Conservation (phyloP, 2,797 vertebrate genomes). For the Saxicola maurus region DNA sequence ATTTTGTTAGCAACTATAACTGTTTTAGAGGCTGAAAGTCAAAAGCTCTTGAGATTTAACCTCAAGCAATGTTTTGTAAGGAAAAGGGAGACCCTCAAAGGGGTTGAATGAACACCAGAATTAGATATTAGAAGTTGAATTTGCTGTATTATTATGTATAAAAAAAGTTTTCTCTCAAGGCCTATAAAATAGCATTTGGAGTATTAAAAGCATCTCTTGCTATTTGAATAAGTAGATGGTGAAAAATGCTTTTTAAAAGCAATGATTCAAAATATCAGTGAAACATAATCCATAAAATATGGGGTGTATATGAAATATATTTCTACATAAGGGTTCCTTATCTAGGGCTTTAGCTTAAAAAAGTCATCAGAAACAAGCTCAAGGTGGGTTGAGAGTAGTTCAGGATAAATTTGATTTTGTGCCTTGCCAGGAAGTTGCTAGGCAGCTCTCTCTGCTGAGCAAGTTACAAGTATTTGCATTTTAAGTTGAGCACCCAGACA, state of each 20-base stretch:
- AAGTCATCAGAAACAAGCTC: not conserved
- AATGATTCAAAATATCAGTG: not conserved
- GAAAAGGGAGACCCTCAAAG: not conserved
- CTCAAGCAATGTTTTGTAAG: not conserved
- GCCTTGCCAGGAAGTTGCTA: not conserved
- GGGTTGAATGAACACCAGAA: not conserved
- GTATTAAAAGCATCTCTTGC: not conserved
- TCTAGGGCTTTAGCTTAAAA: not conserved
- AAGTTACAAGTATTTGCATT: not conserved
- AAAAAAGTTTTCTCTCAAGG: not conserved
- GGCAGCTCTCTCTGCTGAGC: not conserved
- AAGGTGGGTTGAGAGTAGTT: not conserved
- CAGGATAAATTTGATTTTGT: not conserved
- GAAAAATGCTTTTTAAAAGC: not conserved
- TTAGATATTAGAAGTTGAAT: not conserved
- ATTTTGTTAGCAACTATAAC: not conserved
- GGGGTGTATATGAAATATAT: not conserved
- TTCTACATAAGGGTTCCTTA: not conserved
- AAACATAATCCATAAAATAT: not conserved
- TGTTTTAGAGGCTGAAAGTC: not conserved
- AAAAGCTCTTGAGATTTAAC: not conserved
- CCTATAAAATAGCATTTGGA: not conserved
- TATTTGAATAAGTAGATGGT: not conserved
- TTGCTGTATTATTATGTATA: not conserved
- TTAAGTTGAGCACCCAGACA: not conserved